A percentile compares a stretch with the other conserved stretches of the same genome.
Conservation (phyloP, 2,113 vertebrate species). For the Fregetta grallaria region DNA sequence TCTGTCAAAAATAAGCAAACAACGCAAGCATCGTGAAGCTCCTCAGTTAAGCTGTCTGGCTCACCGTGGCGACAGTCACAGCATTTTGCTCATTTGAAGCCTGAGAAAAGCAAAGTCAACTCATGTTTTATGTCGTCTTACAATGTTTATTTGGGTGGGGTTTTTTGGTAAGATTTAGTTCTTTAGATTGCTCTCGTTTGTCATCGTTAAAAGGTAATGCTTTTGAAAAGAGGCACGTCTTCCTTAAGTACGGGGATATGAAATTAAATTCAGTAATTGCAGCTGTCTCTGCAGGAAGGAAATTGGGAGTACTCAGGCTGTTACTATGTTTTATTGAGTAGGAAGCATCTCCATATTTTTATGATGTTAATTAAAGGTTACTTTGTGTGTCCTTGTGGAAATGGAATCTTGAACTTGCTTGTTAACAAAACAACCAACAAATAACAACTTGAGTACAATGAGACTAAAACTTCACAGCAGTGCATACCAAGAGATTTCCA, state of each 20-base stretch:
- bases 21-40: neutral
- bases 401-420: neutral
- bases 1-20: neutral
- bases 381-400: neutral
- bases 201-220: neutral
- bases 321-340: neutral
- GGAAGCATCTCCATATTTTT: neutral
- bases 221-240: neutral
- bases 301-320: neutral
- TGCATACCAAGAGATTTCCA: accelerated
- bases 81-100: neutral
- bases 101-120: neutral
- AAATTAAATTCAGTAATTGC: neutral
- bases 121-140: neutral
- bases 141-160: neutral
- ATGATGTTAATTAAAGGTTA: neutral
- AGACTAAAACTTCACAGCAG: neutral
- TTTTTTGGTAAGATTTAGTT: neutral
- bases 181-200: neutral
- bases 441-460: accelerated
- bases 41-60: neutral
- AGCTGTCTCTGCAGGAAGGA: neutral
- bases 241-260: neutral
- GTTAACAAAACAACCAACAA: neutral
- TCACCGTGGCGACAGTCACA: neutral